Percentiles rank a stretch among this genome's conserved stretches.
These are phyloP conservation scores for Nephrotoma guestfalica DNA, from an alignment of 2,888 invertebrate genomes.

Conservation along the genomic window DNA sequence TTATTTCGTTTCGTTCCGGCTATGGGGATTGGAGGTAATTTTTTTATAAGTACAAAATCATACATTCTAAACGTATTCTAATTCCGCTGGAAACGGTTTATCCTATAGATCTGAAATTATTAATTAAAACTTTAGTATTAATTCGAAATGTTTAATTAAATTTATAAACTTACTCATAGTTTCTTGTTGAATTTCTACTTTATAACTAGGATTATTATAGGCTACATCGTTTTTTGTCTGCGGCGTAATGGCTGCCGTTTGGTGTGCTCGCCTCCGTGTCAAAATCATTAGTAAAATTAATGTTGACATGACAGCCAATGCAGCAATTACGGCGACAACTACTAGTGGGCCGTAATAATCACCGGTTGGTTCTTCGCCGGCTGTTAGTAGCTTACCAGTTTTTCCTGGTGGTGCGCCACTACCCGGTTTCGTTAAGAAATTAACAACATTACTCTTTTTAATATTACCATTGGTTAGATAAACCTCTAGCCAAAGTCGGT, in stretches of 20 bases:
- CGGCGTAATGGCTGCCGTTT: slow-evolving; percentile 67
- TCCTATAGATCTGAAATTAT: no score
- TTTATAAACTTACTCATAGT: slow-evolving; percentile 59
- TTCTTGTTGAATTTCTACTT: slow-evolving; percentile 84
- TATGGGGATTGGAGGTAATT: background rate
- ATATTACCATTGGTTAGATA: slow-evolving; percentile 82
- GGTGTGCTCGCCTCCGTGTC: slow-evolving; percentile 53
- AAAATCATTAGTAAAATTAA: slow-evolving; percentile 65
- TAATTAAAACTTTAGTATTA: no score
- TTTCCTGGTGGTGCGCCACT: slow-evolving; percentile 34
- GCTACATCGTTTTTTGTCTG: slow-evolving; percentile 71
- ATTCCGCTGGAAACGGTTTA: background rate
- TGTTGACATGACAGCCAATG: slow-evolving; percentile 69
- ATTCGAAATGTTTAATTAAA: background rate
- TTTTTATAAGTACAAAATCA: background rate
- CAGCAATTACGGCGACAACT: slow-evolving; percentile 75
- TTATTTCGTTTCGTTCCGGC: background rate
- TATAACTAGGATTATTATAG: slow-evolving; percentile 87
- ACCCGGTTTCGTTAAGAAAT: slow-evolving; percentile 71
- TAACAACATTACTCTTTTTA: slow-evolving; percentile 78
- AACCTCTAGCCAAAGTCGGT: slow-evolving; percentile 77
- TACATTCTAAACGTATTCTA: background rate
- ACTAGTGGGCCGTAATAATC: slow-evolving; percentile 83
- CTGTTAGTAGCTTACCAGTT: slow-evolving; percentile 33
- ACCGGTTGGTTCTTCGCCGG: slow-evolving; percentile 31